phyloP scores from a whole-genome alignment of 1,140 invertebrate species.

The Drosophila auraria region DNA sequence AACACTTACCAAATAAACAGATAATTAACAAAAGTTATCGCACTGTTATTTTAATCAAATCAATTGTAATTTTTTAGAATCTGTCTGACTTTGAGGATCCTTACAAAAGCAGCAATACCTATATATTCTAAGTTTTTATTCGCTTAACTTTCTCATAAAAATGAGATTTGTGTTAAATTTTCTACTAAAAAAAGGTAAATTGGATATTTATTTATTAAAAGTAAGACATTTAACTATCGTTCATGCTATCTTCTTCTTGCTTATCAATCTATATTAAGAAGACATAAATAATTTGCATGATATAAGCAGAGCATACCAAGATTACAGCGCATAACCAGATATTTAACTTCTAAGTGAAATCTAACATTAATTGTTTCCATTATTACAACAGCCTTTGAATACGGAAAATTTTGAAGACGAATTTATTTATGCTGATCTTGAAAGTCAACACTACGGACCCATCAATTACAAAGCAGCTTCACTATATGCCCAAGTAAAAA shows the following conservation, averaged over 20 bases:
- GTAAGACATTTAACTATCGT: constrained; percentile 1
- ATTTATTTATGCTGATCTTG: constrained; percentile 95
- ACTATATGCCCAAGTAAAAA: constrained; percentile 89
- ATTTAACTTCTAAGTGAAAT: constrained; percentile 7
- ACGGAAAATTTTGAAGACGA: constrained; percentile 89
- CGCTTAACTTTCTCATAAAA: constrained; percentile 65
- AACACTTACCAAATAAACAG: constrained; percentile 9
- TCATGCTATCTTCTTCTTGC: background rate
- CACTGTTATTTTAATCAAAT: constrained; percentile 55
- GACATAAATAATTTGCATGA: constrained; percentile 16
- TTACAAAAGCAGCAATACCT: constrained; percentile 88
- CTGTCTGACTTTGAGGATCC: constrained; percentile 85
- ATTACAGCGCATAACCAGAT: constrained; percentile 34
- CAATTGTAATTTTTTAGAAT: constrained; percentile 80
- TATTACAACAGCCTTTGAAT: constrained; percentile 85
- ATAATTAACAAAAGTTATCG: constrained; percentile 27
- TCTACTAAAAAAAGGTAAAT: constrained; percentile 69
- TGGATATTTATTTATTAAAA: constrained; percentile 26
- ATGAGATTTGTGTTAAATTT: constrained; percentile 58
- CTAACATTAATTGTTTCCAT: constrained; percentile 10
- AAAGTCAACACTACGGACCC: constrained; percentile 91
- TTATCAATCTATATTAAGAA: constrained; percentile 4
- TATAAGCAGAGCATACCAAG: background rate
- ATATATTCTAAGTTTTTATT: constrained; percentile 87
- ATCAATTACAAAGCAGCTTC: constrained; percentile 96